These are phyloP conservation scores for Coracias cyanogaster DNA, from an alignment of 2,797 vertebrate genomes.

Conservation along the genomic window DNA sequence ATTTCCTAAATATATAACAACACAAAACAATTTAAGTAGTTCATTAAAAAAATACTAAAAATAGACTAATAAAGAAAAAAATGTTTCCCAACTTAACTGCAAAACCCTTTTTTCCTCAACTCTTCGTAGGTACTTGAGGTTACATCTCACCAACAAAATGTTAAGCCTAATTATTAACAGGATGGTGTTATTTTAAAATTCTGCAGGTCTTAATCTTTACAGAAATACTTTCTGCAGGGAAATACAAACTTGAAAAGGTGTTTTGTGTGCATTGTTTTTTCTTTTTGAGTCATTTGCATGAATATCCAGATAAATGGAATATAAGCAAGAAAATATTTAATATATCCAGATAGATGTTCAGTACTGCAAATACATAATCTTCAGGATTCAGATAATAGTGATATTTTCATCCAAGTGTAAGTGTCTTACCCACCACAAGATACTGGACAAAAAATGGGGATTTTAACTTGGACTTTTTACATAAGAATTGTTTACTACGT, in stretches of 20 bases:
- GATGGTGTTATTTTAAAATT: background rate
- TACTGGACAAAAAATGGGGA: conserved; percentile 76
- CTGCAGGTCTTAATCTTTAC: background rate
- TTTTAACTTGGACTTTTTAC: background rate
- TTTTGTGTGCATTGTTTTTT: background rate
- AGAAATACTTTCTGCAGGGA: background rate
- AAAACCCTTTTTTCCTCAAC: background rate
- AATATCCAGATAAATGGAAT: conserved; percentile 78
- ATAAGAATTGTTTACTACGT: background rate
- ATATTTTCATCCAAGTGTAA: conserved; percentile 84
- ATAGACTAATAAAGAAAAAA: background rate
- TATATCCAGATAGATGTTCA: conserved; percentile 88
- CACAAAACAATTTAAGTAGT: background rate
- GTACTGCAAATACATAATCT: conserved; percentile 86
- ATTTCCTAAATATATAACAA: background rate
- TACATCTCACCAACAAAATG: background rate
- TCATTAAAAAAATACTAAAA: background rate
- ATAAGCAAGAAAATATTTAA: conserved; percentile 83
- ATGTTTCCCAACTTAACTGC: background rate
- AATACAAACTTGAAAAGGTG: background rate
- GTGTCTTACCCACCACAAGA: conserved; percentile 86
- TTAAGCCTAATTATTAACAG: background rate
- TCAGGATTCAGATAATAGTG: conserved; percentile 82
- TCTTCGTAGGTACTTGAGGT: background rate
- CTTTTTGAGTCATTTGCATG: background rate